Evolutionary conservation across 2,888 invertebrate genomes (phyloP).

Genomic region (Scrobipalpa costella): DNA sequence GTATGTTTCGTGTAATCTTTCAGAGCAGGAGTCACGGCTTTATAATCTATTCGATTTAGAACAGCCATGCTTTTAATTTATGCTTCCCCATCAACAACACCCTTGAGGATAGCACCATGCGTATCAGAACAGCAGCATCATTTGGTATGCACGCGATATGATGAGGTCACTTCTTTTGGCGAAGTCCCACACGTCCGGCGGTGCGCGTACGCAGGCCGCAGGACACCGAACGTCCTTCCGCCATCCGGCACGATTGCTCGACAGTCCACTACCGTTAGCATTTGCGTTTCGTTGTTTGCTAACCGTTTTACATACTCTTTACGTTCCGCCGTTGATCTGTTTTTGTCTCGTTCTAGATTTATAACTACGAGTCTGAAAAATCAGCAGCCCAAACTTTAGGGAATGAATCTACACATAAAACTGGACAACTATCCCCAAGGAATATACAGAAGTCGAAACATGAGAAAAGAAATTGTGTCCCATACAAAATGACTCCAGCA

Average conservation of each 20-base stretch:
- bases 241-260: constrained; percentile 39
- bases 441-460: too few relatives aligned
- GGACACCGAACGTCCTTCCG: constrained; percentile 42
- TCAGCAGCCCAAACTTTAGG: too few relatives aligned
- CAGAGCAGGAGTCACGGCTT: too few relatives aligned
- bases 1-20: too few relatives aligned
- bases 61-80: background rate
- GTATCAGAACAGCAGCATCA: background rate
- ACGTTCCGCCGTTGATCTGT: background rate
- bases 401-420: too few relatives aligned
- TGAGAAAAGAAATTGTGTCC: too few relatives aligned
- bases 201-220: constrained; percentile 32
- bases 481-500: too few relatives aligned
- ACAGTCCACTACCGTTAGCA: constrained; percentile 56
- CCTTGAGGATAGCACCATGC: background rate
- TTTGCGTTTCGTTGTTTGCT: constrained; percentile 49
- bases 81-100: background rate
- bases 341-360: background rate
- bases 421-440: too few relatives aligned
- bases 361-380: too few relatives aligned
- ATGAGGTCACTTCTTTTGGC: constrained; percentile 62
- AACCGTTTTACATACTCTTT: constrained; percentile 44
- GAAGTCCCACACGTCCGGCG: constrained; percentile 52
- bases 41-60: too few relatives aligned
- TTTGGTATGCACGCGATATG: constrained; percentile 32